Base-by-base conservation (phyloP, 2,797 vertebrate genomes). In the Benthosema pterotum region DNA sequence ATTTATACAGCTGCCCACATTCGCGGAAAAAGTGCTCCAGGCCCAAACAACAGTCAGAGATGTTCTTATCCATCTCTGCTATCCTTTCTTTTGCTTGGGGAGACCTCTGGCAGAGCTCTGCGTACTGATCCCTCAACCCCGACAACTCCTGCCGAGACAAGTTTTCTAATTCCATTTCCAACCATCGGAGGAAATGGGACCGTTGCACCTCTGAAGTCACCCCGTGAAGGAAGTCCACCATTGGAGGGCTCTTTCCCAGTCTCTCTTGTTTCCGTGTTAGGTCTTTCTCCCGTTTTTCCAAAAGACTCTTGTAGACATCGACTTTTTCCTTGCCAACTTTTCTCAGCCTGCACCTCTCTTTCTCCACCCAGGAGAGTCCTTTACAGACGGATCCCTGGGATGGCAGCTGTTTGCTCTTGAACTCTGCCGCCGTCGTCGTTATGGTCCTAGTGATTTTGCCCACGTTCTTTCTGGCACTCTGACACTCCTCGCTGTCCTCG, bases 101-200 rank as follows among this genome's bases (percentile, higher is more conserved):
- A 42, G 11, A 47, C 18, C 57, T 60, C 7, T 64, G 45, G 3
- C 42, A 48, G 8, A 67, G 25, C 1, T 67, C 46, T 74, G 75
- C 74, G 15, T 79, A 86, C 8, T 12, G 60, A 1, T 77, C 65
- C 43, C 69, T 69, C 19, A 87, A 73, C 2, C n/a, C 2, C 0
- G 83, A 76, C 0, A 86, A n/a, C 0, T 80, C 59, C n/a, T 73
- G 47, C 22, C 63, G 72, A 3, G 71, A 73, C 18, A 74, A 58
- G 6, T 70, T 56, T 0, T 88, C 87, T 43, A 92, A 54, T 3
- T 84, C 65, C 11, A 88, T 85, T 52, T 87, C 89, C 83, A 91
- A 65, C 89, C 91, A 92, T 67, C 85, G 83, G 52, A 93, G 74
- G 63, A 92, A 93, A 63, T 71, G 89, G 42, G 71, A 78, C 52